Evolutionary conservation across 2,113 vertebrate genomes (phyloP), one percentile per base, ranked within the genome.

Genomic region (Pomatorhinus ruficollis): DNA sequence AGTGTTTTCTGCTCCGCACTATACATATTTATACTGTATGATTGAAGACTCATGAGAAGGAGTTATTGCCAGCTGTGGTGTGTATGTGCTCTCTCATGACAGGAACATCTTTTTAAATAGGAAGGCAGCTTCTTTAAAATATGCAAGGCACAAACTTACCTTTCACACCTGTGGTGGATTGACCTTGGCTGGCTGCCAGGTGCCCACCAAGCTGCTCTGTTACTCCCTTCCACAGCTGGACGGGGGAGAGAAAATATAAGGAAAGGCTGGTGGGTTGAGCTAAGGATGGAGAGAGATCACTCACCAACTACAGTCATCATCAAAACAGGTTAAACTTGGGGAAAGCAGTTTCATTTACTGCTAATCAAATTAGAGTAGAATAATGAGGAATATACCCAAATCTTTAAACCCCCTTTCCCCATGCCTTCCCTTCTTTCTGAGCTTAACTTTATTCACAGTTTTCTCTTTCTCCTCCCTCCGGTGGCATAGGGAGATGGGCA

Each of bases 1-100:
- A 54, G 33, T 90, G 71, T 87, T 86, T 90, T 65, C 74, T 86
- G 40, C 74, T 93, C 61, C 0, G 0, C 44, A 47, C 7, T 61
- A 57, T 64, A 78, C 72, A 61, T 96, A 92, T 90, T 96, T 94
- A 87, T 94, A 81, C 64, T 60, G 19, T 45, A 12, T 87, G 85
- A 87, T 66, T 83, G 90, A 92, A 89, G 82, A 80, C 33, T 90
- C 23, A 10, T 39, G 79, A 0, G 0, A 74, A 81, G 86, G 85
- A 95, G 68, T 64, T 83, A 0, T 45, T 86, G 83, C 83, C 16
- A 44, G 76, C 79, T 94, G 88, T n/a, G 85, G 28, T 83, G 31
- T 7, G 28, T 71, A 10, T 44, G 59, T 80, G 25, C 25, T 71
- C 23, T 78, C 40, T n/a, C 49, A 56, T 64, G 61, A 44, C 27